Conservation (phyloP, 2,113 vertebrate genomes). For the Suncus etruscus region DNA sequence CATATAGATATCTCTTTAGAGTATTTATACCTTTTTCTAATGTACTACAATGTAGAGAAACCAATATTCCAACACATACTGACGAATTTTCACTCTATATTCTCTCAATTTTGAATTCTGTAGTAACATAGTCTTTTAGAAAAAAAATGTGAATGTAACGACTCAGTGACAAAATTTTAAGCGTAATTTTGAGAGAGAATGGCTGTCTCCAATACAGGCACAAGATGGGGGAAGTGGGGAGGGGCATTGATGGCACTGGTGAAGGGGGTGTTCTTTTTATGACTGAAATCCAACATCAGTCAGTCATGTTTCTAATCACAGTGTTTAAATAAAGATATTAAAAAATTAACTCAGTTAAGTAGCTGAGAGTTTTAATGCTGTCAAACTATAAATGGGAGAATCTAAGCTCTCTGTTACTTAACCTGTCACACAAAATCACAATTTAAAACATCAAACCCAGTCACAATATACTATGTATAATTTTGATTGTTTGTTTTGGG, state of each 20-base stretch:
- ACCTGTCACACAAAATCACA: neutral
- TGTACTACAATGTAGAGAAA: neutral
- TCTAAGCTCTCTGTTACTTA: neutral
- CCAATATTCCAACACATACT: neutral
- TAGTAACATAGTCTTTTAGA: neutral
- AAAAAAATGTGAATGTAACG: neutral
- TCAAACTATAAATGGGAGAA: neutral
- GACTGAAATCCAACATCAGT: no score
- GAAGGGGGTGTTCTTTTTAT: no score
- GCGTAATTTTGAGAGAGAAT: no score
- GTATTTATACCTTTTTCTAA: neutral
- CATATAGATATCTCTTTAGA: neutral
- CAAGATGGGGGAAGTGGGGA: no score
- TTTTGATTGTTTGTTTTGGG: no score
- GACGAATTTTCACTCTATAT: neutral
- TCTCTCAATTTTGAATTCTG: neutral
- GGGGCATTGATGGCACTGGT: no score
- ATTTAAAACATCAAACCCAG: neutral
- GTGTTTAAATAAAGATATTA: no score
- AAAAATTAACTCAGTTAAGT: neutral
- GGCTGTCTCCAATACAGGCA: no score
- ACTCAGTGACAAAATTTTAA: no score
- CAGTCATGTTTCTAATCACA: no score
- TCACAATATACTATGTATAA: no score
- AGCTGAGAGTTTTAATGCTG: neutral